Evolutionary conservation across 1,140 invertebrate species (phyloP).

Genomic region (Copidosoma floridanum): DNA sequence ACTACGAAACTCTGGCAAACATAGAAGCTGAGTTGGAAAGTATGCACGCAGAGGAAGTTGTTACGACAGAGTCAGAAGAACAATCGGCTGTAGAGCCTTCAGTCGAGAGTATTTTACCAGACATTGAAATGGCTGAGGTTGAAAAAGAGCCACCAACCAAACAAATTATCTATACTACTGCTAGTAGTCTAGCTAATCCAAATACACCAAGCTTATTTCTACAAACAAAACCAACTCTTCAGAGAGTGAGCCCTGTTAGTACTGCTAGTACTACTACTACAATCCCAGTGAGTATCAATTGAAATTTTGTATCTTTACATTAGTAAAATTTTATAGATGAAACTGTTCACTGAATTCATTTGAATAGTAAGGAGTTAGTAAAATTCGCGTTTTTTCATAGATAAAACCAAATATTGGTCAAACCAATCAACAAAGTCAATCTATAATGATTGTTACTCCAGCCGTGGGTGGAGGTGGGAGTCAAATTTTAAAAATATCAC

Average conservation of each 20-base stretch:
- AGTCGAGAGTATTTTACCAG: slow-evolving; percentile 44
- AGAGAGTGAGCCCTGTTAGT: too few relatives aligned
- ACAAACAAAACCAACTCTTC: slow-evolving; percentile 51
- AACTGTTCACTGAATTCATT: too few relatives aligned
- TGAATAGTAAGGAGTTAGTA: too few relatives aligned
- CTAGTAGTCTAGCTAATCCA: slow-evolving; percentile 43
- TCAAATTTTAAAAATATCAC: slow-evolving; percentile 55
- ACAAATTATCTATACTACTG: slow-evolving; percentile 47
- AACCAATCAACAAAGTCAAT: slow-evolving; percentile 49
- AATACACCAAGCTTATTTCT: slow-evolving; percentile 50
- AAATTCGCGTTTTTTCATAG: slow-evolving; percentile 34
- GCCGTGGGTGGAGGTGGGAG: slow-evolving; percentile 49
- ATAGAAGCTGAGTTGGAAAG: slow-evolving; percentile 54
- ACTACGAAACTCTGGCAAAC: slow-evolving; percentile 52
- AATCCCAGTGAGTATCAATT: too few relatives aligned
- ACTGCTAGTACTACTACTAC: too few relatives aligned
- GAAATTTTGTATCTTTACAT: too few relatives aligned
- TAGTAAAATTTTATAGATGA: too few relatives aligned
- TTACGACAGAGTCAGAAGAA: slow-evolving; percentile 47
- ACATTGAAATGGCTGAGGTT: slow-evolving; percentile 49
- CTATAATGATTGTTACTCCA: slow-evolving; percentile 54
- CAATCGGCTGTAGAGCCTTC: slow-evolving; percentile 33
- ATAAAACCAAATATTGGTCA: slow-evolving; percentile 43
- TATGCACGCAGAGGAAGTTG: slow-evolving; percentile 53
- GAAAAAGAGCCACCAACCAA: slow-evolving; percentile 39